phyloP scores from a whole-genome alignment of 2,113 vertebrate species.

The Cryptomyrus ogoouensis region DNA sequence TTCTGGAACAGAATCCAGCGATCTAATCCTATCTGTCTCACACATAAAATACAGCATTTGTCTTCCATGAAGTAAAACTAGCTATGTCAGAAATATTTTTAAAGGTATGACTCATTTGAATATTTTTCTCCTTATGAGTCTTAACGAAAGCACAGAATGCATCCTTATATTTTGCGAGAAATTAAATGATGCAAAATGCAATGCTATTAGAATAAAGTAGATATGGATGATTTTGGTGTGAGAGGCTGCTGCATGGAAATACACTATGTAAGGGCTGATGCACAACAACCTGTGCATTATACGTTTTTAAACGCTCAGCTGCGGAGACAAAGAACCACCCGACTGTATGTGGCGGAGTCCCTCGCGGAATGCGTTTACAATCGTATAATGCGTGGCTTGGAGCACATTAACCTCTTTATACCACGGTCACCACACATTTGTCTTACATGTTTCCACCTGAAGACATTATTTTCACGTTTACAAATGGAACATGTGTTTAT shows the following conservation, averaged over 20 bases:
- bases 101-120: background rate
- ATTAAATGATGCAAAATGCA: background rate
- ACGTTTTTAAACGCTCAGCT: background rate
- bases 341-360: background rate
- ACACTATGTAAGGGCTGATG: background rate
- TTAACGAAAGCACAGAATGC: background rate
- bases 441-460: background rate
- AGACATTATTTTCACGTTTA: background rate
- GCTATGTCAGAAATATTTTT: background rate
- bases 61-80: background rate
- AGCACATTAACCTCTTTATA: background rate
- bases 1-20: background rate
- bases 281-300: background rate
- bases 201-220: background rate
- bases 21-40: background rate
- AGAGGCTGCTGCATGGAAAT: background rate
- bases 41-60: background rate
- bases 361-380: background rate
- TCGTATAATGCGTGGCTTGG: background rate
- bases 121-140: background rate
- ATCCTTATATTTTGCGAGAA: background rate
- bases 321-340: background rate
- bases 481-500: background rate
- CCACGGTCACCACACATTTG: background rate
- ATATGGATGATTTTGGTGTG: background rate